phyloP scores from a whole-genome alignment of 2,888 invertebrate species.

The Isoperla grammatica region DNA sequence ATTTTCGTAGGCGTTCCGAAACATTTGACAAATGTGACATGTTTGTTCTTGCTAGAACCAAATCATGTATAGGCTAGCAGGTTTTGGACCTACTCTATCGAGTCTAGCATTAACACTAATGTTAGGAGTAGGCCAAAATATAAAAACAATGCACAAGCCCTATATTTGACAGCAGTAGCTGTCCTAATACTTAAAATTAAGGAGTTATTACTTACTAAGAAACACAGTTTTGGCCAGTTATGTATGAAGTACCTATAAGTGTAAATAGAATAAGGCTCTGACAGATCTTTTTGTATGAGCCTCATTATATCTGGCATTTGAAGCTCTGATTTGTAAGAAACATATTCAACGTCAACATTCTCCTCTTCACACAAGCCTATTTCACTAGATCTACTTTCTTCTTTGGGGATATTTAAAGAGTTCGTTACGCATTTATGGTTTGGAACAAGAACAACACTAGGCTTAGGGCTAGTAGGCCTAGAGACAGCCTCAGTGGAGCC shows the following conservation, averaged over 20 bases:
- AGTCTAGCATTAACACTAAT: too few species aligned
- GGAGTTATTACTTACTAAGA: conserved; percentile 62
- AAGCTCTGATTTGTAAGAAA: conserved; percentile 86
- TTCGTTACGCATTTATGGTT: conserved; percentile 19
- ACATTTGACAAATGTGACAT: too few species aligned
- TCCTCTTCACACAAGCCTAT: conserved; percentile 17
- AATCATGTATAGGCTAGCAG: too few species aligned
- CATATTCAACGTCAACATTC: conserved; percentile 48
- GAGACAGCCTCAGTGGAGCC: background rate
- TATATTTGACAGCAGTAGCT: too few species aligned
- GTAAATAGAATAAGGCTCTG: conserved; percentile 99
- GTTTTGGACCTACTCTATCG: too few species aligned
- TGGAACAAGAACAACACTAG: background rate
- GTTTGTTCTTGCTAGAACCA: too few species aligned
- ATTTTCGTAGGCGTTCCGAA: too few species aligned
- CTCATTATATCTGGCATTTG: conserved; percentile 99
- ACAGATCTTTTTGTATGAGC: conserved; percentile 97
- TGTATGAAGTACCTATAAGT: conserved; percentile 99
- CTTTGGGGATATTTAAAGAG: conserved; percentile 17
- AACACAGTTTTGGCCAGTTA: conserved; percentile 99
- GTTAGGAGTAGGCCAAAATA: too few species aligned
- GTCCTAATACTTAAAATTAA: conserved; percentile 2
- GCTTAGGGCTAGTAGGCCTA: too few species aligned
- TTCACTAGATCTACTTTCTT: conserved; percentile 20
- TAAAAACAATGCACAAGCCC: too few species aligned